phyloP scores from a whole-genome alignment of 1,140 invertebrate species.

The Drosophila nikananu region DNA sequence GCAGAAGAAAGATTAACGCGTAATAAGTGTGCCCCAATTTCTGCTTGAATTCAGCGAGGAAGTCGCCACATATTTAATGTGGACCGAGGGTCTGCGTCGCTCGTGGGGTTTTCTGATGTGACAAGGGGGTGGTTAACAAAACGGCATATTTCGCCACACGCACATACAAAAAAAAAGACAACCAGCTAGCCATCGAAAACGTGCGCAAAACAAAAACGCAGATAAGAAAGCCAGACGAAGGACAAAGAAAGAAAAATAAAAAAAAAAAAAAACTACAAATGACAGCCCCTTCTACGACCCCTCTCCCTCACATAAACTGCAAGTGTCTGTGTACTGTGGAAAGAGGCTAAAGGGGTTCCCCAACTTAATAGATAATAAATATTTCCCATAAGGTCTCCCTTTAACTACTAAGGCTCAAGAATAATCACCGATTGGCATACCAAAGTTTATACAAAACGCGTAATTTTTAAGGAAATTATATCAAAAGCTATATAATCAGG shows the following conservation, averaged over 20 bases:
- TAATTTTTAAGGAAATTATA: too few species aligned
- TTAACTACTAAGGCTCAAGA: too few species aligned
- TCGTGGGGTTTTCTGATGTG: conserved; percentile 3
- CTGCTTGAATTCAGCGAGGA: conserved; percentile 43
- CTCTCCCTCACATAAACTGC: not conserved
- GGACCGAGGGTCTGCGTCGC: not conserved
- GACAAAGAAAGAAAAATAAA: conserved; percentile 21
- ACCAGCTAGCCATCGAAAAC: conserved; percentile 52
- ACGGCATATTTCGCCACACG: conserved; percentile 59
- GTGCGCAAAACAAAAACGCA: conserved; percentile 73
- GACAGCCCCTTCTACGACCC: not conserved
- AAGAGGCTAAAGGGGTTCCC: not conserved
- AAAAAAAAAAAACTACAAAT: conserved; percentile 12
- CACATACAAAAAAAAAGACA: conserved; percentile 10
- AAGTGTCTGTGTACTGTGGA: too few species aligned
- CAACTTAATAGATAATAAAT: not conserved
- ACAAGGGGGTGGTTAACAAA: conserved; percentile 25
- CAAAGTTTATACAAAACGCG: not conserved
- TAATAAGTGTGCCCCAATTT: conserved; percentile 56
- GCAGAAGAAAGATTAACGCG: conserved; percentile 39
- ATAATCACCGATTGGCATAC: not conserved
- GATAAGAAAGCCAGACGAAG: conserved; percentile 62
- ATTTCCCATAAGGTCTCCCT: not conserved
- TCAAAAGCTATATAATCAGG: not conserved
- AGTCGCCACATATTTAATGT: conserved; percentile 36